Conservation (phyloP, 1,140 invertebrate species). For the Tyrophagus putrescentiae region DNA sequence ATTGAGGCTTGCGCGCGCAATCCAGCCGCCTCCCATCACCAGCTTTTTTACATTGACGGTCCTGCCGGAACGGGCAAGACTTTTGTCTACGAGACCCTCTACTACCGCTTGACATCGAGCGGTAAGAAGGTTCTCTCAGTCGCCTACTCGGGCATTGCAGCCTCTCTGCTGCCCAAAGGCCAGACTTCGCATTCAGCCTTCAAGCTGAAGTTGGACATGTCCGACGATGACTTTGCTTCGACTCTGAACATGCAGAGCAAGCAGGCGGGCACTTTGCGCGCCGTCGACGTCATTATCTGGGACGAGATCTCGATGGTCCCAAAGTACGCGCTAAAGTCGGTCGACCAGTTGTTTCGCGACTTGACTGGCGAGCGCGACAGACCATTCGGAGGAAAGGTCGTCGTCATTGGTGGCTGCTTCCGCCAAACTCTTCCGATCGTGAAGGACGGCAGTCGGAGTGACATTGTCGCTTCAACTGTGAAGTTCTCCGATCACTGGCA, state of each 20-base stretch:
- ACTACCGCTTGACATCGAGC: conserved; percentile 23
- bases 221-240: conserved; percentile 21
- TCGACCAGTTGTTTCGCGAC: conserved; percentile 34
- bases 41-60: conserved; percentile 26
- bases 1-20: too few species aligned
- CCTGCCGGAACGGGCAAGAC: conserved; percentile 31
- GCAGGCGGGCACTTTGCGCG: conserved; percentile 21
- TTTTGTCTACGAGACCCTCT: conserved; percentile 29
- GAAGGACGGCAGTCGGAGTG: conserved; percentile 29
- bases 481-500: conserved; percentile 29
- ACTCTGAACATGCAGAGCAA: conserved; percentile 13
- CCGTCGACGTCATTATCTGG: conserved; percentile 26
- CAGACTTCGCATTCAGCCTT: conserved; percentile 40
- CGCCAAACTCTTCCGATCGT: conserved; percentile 38
- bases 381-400: conserved; percentile 24
- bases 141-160: conserved; percentile 41
- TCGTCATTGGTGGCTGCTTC: conserved; percentile 35
- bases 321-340: conserved; percentile 8
- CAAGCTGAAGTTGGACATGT: conserved; percentile 34
- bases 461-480: conserved; percentile 32
- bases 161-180: conserved; percentile 38
- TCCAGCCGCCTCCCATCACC: too few species aligned
- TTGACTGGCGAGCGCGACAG: conserved; percentile 26
- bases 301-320: conserved; percentile 29
- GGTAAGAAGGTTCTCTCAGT: conserved; percentile 34